phyloP scores from a whole-genome alignment of 2,113 vertebrate species.

The Piprites chloris region DNA sequence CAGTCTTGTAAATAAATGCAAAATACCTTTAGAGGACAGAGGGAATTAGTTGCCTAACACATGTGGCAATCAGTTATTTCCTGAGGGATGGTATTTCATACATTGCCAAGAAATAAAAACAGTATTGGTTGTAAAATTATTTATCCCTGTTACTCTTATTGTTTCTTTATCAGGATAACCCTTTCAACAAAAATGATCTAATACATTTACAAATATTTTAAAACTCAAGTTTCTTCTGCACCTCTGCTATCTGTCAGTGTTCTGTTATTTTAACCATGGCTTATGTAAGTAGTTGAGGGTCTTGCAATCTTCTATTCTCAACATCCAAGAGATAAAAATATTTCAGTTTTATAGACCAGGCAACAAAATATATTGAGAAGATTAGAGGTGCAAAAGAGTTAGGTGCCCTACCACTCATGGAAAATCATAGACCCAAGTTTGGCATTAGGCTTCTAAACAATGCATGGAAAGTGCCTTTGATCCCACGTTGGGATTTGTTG shows the following conservation, averaged over 20 bases:
- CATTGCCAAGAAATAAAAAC: neutral
- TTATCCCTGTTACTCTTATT: neutral
- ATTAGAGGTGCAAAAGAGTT: neutral
- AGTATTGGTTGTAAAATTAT: neutral
- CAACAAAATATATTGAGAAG: neutral
- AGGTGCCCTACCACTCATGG: neutral
- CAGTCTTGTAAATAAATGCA: neutral
- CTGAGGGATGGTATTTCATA: neutral
- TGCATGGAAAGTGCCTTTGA: neutral
- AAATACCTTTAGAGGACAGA: neutral
- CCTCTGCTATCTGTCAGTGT: neutral
- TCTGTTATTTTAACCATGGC: neutral
- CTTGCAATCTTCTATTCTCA: neutral
- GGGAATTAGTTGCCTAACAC: neutral
- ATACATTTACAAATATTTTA: neutral
- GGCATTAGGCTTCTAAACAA: neutral
- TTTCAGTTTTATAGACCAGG: neutral
- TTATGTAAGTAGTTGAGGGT: neutral
- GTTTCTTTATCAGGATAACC: neutral
- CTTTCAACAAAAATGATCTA: neutral
- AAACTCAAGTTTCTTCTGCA: neutral
- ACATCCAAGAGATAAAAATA: neutral
- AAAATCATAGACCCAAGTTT: neutral
- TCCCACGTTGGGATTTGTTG: fast-evolving
- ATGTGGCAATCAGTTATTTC: neutral